Evolutionary conservation across 2,797 vertebrate genomes (phyloP).

Genomic region (Naso thynnoides): DNA sequence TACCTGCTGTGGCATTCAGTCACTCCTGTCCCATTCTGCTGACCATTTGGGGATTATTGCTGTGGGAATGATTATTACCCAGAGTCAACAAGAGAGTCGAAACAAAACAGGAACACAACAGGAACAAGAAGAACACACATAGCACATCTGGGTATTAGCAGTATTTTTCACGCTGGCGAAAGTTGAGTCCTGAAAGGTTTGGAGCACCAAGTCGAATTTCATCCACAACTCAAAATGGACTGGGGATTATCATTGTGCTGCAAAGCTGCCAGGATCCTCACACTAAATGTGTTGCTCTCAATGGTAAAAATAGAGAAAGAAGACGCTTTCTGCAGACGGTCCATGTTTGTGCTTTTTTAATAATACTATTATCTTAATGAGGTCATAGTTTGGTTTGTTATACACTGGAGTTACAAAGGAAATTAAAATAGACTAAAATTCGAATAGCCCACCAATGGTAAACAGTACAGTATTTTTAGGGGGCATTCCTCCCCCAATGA

Average conservation of each 20-base stretch:
- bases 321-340: conserved; percentile 95
- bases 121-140: conserved; percentile 80
- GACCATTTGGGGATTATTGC: conserved; percentile 82
- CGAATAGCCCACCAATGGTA: conserved; percentile 97
- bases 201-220: conserved; percentile 66
- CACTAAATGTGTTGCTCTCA: conserved; percentile 68
- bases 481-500: conserved; percentile 91
- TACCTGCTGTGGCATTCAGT: conserved; percentile 71
- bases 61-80: conserved; percentile 85
- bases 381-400: conserved; percentile 99
- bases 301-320: conserved; percentile 81
- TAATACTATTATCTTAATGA: conserved; percentile 99
- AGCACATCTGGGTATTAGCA: conserved; percentile 83
- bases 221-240: conserved; percentile 61
- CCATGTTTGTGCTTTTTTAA: conserved; percentile 99
- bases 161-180: conserved; percentile 74
- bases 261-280: conserved; percentile 76
- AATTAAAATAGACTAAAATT: conserved; percentile 90
- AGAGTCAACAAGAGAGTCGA: conserved; percentile 83
- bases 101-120: conserved; percentile 81
- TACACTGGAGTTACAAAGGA: conserved; percentile 99
- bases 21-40: conserved; percentile 77
- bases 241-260: conserved; percentile 65
- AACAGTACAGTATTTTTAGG: conserved; percentile 94
- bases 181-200: conserved; percentile 74